Conservation (phyloP, 2,888 invertebrate species). For the Platypus cylindrus region DNA sequence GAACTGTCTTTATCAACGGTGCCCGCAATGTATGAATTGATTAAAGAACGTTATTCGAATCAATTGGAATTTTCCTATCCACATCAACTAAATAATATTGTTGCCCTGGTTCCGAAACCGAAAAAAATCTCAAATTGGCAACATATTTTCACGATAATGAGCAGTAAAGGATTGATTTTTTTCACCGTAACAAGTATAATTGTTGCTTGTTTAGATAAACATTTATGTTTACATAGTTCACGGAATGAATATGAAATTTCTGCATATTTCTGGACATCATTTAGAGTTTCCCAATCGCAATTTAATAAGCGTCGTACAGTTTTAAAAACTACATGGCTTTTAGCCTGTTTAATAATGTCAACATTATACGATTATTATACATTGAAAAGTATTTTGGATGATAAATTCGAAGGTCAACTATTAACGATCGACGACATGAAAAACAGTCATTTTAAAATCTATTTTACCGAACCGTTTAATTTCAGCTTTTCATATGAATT, state of each 20-base stretch:
- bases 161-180: not conserved
- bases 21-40: not conserved
- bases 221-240: not conserved
- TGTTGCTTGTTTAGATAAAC: constrained; percentile 3
- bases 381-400: not conserved
- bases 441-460: not conserved
- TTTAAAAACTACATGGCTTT: constrained; percentile 2
- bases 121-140: constrained; percentile 2
- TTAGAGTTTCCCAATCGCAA: not conserved
- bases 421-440: not conserved
- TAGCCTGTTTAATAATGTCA: not conserved
- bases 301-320: constrained; percentile 1
- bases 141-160: not conserved
- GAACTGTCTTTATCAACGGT: not conserved
- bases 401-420: not conserved
- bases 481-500: not conserved
- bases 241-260: not conserved
- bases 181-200: not conserved
- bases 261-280: not conserved
- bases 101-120: constrained; percentile 5
- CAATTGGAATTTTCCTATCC: constrained; percentile 2
- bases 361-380: constrained; percentile 1
- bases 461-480: not conserved
- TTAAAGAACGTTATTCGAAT: not conserved
- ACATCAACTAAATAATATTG: constrained; percentile 5